Evolutionary conservation across 2,113 vertebrate genomes (phyloP).

Genomic region (Herpailurus yagouaroundi): DNA sequence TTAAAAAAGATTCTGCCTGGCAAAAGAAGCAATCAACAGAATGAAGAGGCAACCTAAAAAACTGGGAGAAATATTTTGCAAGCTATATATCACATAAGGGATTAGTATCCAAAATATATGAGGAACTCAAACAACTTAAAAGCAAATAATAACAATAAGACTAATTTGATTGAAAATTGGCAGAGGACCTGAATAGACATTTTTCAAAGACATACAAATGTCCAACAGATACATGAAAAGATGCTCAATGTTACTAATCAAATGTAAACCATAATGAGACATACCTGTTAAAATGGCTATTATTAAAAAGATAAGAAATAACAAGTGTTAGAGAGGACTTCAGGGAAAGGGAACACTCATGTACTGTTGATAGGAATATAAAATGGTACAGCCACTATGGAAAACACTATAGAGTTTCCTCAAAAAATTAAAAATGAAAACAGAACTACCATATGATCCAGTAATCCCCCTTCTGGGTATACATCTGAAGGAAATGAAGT

Average conservation of each 20-base stretch:
- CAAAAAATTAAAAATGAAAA: background rate
- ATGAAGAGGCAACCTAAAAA: background rate
- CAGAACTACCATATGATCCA: background rate
- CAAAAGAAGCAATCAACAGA: background rate
- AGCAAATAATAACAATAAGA: background rate
- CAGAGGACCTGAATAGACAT: background rate
- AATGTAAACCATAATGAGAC: background rate
- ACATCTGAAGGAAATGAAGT: background rate
- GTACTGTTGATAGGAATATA: background rate
- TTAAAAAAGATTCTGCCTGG: background rate
- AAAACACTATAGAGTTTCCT: background rate
- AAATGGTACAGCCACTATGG: background rate
- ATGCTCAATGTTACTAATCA: background rate
- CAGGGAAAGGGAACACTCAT: background rate
- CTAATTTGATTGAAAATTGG: background rate
- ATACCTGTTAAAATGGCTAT: background rate
- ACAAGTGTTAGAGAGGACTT: background rate
- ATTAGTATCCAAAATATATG: background rate
- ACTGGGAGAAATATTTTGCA: background rate
- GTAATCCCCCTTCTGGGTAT: background rate
- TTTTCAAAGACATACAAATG: background rate
- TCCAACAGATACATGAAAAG: background rate
- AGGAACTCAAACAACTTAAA: background rate
- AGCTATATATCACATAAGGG: background rate
- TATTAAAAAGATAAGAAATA: background rate